phyloP scores from a whole-genome alignment of 2,797 vertebrate genomes.

The Enteromius anoplus region DNA sequence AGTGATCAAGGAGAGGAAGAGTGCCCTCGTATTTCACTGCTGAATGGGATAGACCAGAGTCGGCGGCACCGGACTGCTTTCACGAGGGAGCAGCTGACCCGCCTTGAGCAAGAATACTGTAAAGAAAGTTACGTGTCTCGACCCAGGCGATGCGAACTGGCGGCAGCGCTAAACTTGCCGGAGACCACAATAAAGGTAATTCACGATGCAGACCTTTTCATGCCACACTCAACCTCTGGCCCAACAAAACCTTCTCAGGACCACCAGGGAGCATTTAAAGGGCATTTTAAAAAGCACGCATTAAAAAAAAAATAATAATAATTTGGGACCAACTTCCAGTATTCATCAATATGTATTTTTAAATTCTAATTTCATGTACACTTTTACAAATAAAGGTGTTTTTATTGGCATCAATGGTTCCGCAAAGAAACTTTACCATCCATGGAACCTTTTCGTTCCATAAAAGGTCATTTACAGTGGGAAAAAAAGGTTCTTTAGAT shows the following conservation, averaged over 20 bases:
- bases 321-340: background rate
- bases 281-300: background rate
- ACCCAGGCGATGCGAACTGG: slow-evolving; percentile 73
- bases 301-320: background rate
- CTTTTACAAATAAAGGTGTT: no score
- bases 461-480: no score
- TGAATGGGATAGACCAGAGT: slow-evolving; percentile 69
- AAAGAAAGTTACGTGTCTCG: slow-evolving; percentile 79
- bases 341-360: background rate
- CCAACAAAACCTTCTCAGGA: background rate
- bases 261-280: background rate
- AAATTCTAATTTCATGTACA: background rate
- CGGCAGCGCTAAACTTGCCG: slow-evolving; percentile 70
- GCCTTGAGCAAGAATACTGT: slow-evolving; percentile 79
- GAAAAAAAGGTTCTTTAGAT: no score
- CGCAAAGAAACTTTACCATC: no score
- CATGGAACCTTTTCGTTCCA: no score
- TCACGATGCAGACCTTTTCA: slow-evolving; percentile 7
- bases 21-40: slow-evolving; percentile 63
- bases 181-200: slow-evolving; percentile 76
- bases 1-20: slow-evolving; percentile 61
- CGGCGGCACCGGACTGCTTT: slow-evolving; percentile 81
- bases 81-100: slow-evolving; percentile 77
- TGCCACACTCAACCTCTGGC: background rate
- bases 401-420: no score